Evolutionary conservation across 2,888 invertebrate species (phyloP).

Genomic region (Eutolmus rufibarbis): DNA sequence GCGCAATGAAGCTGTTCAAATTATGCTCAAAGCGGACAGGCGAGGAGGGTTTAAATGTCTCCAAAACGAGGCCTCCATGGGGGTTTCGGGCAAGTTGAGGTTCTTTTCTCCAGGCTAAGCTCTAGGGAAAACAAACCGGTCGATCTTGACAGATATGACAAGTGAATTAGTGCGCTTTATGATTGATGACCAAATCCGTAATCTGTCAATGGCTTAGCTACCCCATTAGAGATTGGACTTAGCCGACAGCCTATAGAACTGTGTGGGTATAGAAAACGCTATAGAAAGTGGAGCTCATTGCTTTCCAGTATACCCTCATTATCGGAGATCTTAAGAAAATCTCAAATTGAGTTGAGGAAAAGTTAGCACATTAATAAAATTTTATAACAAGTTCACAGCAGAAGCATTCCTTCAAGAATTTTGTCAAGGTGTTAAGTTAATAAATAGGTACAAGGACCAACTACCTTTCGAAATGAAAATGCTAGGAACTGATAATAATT

Average conservation of each 20-base stretch:
- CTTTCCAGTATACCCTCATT: neutral
- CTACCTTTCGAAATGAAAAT: too few relatives aligned
- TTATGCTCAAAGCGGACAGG: neutral
- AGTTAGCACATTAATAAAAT: neutral
- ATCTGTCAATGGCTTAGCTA: slow-evolving; percentile 10
- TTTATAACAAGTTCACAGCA: neutral
- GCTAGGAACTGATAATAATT: too few relatives aligned
- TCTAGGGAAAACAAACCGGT: neutral
- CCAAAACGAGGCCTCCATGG: neutral
- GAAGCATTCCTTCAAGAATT: neutral
- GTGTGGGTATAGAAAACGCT: neutral
- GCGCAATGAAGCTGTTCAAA: slow-evolving; percentile 14
- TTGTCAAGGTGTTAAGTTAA: neutral
- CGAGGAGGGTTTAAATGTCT: neutral
- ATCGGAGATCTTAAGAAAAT: neutral
- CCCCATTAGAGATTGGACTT: neutral
- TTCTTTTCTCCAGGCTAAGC: neutral
- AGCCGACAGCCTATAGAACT: neutral
- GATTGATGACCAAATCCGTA: slow-evolving; percentile 23
- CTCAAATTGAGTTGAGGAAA: neutral
- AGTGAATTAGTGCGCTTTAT: neutral
- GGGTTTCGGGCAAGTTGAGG: neutral
- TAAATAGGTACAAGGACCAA: too few relatives aligned
- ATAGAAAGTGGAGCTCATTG: neutral
- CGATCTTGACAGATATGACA: slow-evolving; percentile 6